Percentiles rank a stretch among this genome's conserved stretches.
phyloP scores from a whole-genome alignment of 1,140 invertebrate genomes.

The Heliothis virescens region DNA sequence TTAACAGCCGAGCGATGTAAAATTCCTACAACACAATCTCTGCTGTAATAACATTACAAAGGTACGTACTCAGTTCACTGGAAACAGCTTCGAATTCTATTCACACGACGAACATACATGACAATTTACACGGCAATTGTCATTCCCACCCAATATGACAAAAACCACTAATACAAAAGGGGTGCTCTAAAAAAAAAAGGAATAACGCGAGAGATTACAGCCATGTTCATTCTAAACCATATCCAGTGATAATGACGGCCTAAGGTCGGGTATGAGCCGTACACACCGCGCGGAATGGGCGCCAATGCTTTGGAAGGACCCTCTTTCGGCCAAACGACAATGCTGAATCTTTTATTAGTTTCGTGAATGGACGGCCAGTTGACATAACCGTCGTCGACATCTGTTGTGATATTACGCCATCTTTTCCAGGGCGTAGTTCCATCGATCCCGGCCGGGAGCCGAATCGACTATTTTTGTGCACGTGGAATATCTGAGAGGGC shows the following conservation, averaged over 20 bases:
- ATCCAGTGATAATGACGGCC: constrained; percentile 67
- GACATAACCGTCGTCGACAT: constrained; percentile 84
- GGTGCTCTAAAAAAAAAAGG: constrained; percentile 52
- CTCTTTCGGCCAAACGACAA: constrained; percentile 78
- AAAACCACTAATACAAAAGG: constrained; percentile 49
- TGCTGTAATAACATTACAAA: constrained; percentile 34
- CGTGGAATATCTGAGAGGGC: constrained; percentile 73
- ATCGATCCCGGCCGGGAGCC: constrained; percentile 65
- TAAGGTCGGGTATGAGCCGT: constrained; percentile 62
- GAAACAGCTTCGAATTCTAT: constrained; percentile 35
- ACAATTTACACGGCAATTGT: constrained; percentile 36
- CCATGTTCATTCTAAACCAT: constrained; percentile 59
- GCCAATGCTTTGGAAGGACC: constrained; percentile 76
- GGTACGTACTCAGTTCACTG: background rate
- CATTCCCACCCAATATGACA: constrained; percentile 48
- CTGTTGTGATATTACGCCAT: constrained; percentile 84
- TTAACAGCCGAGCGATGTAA: background rate
- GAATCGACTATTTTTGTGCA: constrained; percentile 72
- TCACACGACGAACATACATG: constrained; percentile 19
- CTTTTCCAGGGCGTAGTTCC: constrained; percentile 68
- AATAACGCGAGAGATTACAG: constrained; percentile 58
- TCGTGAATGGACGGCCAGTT: constrained; percentile 81
- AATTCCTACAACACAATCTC: constrained; percentile 1
- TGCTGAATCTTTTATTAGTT: constrained; percentile 85
- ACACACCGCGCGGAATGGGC: constrained; percentile 62